Evolutionary conservation across 2,888 invertebrate species (phyloP), one percentile per base, ranked within the genome.

Genomic region (Drosophila borealis): DNA sequence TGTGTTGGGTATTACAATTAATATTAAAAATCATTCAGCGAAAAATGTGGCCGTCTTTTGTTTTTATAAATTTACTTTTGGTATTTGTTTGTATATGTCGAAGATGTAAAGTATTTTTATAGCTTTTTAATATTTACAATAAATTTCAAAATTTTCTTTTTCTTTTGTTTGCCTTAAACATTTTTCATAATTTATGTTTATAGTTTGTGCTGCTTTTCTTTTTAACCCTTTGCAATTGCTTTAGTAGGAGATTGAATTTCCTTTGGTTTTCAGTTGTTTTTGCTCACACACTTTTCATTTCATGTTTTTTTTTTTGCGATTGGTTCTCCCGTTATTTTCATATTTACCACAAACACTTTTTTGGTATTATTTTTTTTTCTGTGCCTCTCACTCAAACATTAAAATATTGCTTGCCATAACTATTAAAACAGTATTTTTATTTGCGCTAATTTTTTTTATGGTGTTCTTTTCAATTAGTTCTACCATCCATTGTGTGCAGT

Each of bases 351-450:
- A 59, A 61, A 41, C 63, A 68, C 50, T 46, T 51, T 57, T 48
- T 55, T 50, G 4, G 9, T 42, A 54, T 60, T 41, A 59, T 57
- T 55, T 53, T 65, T 50, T 1, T 46, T 71, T 63, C 65, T 62
- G 55, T 74, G 65, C 70, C 56, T 84, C 74, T 86, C 89, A 89
- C 89, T 89, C 83, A 74, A 73, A 73, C 68, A 70, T 71, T 73
- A 72, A 86, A 80, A 78, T 89, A 86, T 86, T 86, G 89, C 89
- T 86, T 82, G 74, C 68, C 59, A 74, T 46, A 25, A 25, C 25
- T 25, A 64, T 79, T 74, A 66, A 50, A 59, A 73, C 59, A 50
- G 55, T 77, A 57, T 53, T 69, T 62, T 60, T 53, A 33, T 53
- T 49, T 50, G 42, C 41, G 56, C 44, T 41, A 39, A 41, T 45